Evolutionary conservation across 2,888 invertebrate genomes (phyloP).

Genomic region (Baronia brevicornis): DNA sequence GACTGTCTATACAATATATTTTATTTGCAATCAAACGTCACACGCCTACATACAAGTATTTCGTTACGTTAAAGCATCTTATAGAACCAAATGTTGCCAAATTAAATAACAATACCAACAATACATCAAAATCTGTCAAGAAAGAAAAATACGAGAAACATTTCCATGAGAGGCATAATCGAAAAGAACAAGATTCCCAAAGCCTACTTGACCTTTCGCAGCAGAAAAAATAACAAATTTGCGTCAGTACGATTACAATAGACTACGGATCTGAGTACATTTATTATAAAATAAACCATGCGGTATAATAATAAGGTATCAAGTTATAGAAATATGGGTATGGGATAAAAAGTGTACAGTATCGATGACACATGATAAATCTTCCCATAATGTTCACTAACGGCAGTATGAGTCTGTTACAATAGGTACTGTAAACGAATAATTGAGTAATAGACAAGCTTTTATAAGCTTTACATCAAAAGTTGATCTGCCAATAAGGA

Average conservation of each 20-base stretch:
- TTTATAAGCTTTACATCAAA: conserved; percentile 6
- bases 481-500: conserved; percentile 7
- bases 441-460: conserved; percentile 5
- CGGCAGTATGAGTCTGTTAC: background rate
- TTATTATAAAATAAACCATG: background rate
- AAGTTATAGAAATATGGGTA: too few relatives aligned
- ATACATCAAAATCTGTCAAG: background rate
- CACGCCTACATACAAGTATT: too few relatives aligned
- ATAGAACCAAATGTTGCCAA: too few relatives aligned
- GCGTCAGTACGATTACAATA: conserved; percentile 1
- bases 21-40: too few relatives aligned
- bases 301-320: too few relatives aligned
- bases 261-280: background rate
- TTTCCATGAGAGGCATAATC: background rate
- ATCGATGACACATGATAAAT: conserved; percentile 8
- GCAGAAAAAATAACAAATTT: conserved; percentile 8
- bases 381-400: conserved; percentile 1
- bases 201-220: conserved; percentile 9
- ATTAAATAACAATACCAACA: too few relatives aligned
- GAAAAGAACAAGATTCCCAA: background rate
- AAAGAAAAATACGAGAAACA: background rate
- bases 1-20: too few relatives aligned
- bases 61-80: too few relatives aligned
- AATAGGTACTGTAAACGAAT: conserved; percentile 1
- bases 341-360: conserved; percentile 7